phyloP scores from a whole-genome alignment of 2,113 vertebrate species.

The Nyctibius bracteatus region DNA sequence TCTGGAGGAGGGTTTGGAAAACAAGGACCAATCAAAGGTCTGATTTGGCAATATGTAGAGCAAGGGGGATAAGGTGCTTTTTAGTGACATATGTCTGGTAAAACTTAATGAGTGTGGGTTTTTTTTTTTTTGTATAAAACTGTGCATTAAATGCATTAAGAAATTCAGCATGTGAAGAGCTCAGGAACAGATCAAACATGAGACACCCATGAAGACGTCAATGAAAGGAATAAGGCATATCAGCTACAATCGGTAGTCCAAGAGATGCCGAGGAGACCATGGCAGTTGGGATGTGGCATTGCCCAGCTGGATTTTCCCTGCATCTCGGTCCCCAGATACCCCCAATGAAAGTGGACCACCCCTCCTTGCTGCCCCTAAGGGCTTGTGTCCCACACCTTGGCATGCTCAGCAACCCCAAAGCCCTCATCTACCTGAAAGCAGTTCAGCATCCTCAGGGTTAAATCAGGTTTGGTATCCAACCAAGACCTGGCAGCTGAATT shows the following conservation, averaged over 20 bases:
- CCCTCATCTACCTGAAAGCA: not conserved
- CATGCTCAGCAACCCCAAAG: not conserved
- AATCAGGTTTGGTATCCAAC: not conserved
- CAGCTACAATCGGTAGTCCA: not conserved
- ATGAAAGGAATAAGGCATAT: not conserved
- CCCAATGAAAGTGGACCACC: not conserved
- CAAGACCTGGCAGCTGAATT: conserved; percentile 21
- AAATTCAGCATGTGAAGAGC: not conserved
- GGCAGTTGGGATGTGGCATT: not conserved
- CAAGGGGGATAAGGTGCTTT: not conserved
- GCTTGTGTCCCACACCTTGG: not conserved
- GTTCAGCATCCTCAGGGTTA: not conserved
- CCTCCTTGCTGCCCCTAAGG: not conserved
- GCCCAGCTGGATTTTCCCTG: not conserved
- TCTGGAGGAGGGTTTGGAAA: not conserved
- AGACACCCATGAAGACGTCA: not conserved
- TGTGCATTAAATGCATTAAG: not conserved
- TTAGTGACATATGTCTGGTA: not conserved
- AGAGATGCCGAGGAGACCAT: not conserved
- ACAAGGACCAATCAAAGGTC: not conserved
- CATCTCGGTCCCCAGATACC: not conserved
- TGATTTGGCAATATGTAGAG: not conserved
- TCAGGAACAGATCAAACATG: not conserved
- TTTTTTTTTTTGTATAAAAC: not conserved
- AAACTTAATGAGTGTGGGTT: not conserved